A percentile compares a stretch with the other conserved stretches of the same genome.
Evolutionary conservation across 37 sponge, comb jelly and placozoan species (phyloP).

Genomic region (Geodia barretti): DNA sequence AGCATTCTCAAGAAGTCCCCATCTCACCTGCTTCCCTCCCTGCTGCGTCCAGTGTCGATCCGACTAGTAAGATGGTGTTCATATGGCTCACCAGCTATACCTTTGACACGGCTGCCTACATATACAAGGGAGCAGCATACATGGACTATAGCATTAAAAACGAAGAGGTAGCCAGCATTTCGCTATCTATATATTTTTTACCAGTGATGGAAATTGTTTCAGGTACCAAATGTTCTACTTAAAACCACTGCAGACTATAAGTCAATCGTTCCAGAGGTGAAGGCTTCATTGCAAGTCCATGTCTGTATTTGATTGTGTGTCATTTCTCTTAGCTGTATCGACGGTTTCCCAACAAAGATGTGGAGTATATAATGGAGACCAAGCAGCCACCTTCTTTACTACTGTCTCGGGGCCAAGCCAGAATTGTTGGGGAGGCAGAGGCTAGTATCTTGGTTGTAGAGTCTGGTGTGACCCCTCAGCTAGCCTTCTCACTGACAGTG

Average conservation of each 20-base stretch:
- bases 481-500: neutral
- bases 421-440: neutral
- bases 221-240: neutral
- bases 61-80: neutral
- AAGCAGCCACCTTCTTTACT: neutral
- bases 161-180: neutral
- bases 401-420: neutral
- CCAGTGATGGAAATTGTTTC: no score
- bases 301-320: neutral
- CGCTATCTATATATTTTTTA: no score
- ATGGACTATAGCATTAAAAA: neutral
- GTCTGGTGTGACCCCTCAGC: neutral
- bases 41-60: neutral
- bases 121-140: neutral
- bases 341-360: neutral
- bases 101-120: neutral
- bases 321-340: neutral
- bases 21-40: neutral
- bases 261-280: neutral
- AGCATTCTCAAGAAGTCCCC: neutral
- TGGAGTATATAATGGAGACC: neutral
- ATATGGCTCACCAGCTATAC: neutral
- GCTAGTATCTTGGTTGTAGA: neutral
- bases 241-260: neutral
- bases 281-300: neutral